These are phyloP conservation scores for Sarcoramphus papa DNA, from an alignment of 2,797 vertebrate species.

Conservation along the genomic window DNA sequence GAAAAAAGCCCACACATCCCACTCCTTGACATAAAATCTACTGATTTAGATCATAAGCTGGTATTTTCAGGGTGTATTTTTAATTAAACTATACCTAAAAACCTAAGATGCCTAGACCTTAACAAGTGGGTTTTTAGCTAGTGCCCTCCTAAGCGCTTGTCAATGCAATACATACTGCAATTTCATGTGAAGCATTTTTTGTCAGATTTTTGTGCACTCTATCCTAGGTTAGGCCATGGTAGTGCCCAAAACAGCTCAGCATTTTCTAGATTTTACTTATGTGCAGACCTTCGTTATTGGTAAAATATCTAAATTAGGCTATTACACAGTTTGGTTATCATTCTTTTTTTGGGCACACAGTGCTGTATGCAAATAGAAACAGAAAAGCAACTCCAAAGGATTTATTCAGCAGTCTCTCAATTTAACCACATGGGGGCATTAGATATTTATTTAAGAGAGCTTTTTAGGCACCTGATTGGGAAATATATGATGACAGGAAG, in stretches of 20 bases:
- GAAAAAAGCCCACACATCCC: neutral
- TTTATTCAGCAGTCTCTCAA: conserved; percentile 7
- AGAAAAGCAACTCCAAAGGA: neutral
- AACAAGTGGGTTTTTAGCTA: neutral
- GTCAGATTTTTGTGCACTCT: neutral
- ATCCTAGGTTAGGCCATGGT: neutral
- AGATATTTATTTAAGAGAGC: conserved; percentile 58
- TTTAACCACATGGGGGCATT: conserved; percentile 69
- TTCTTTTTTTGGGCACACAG: neutral
- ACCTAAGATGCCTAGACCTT: neutral
- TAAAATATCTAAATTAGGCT: neutral
- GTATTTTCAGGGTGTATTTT: neutral
- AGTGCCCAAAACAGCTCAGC: neutral
- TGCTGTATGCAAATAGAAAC: neutral
- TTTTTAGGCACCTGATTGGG: neutral
- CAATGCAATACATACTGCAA: neutral
- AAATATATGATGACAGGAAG: neutral
- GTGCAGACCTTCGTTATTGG: neutral
- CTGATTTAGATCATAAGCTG: neutral
- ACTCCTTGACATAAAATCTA: neutral
- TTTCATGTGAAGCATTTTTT: neutral
- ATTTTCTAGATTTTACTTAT: neutral
- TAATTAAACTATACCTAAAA: neutral
- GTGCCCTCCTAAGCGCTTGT: neutral
- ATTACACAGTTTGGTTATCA: neutral